Percentiles rank a stretch among this genome's conserved stretches.
Evolutionary conservation across 2,797 vertebrate species (phyloP).

Genomic region (Anguilla anguilla): DNA sequence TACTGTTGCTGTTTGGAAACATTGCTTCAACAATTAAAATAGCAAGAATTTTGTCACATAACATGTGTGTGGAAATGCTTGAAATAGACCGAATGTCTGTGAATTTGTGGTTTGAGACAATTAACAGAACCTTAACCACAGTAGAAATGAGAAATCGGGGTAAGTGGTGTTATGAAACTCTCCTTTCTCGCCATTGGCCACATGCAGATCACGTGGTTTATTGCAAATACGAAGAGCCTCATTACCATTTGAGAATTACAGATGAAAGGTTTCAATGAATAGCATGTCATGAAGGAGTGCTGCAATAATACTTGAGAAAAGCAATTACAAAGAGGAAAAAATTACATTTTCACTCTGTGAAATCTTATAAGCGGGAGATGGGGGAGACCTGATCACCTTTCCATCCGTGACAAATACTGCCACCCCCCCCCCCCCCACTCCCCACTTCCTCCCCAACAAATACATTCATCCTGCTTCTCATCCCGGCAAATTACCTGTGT

Average conservation of each 20-base stretch:
- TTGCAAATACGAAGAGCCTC: background rate
- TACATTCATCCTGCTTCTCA: background rate
- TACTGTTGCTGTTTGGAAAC: background rate
- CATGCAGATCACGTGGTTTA: background rate
- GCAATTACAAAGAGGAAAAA: conserved; percentile 10
- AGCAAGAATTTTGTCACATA: background rate
- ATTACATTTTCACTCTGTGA: conserved; percentile 2
- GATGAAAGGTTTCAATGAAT: conserved; percentile 1
- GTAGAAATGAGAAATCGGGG: background rate
- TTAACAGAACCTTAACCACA: background rate
- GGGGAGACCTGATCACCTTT: background rate
- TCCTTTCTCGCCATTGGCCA: background rate
- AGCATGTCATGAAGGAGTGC: background rate
- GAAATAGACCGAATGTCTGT: background rate
- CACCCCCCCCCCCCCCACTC: background rate
- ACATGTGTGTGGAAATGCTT: background rate
- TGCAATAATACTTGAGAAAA: background rate
- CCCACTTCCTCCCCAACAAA: background rate
- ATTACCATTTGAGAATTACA: conserved; percentile 2
- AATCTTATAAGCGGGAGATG: background rate
- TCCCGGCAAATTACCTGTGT: background rate
- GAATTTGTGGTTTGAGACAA: background rate
- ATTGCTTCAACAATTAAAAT: background rate
- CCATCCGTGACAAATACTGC: background rate
- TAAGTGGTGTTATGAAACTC: background rate